Conservation (phyloP, 2,888 invertebrate species). For the Augiades crinisus region DNA sequence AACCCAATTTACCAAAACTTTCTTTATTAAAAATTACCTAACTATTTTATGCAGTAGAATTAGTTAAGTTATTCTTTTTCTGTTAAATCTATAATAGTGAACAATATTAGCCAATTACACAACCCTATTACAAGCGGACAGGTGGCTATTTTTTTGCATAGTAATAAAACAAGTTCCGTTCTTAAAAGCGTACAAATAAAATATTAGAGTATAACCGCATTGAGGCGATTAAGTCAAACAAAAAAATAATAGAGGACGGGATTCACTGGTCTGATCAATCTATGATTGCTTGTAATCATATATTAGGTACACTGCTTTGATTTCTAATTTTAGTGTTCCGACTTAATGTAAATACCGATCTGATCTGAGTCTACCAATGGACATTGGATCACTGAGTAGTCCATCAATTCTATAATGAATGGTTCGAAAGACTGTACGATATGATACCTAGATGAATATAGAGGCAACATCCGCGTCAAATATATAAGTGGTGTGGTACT, state of each 20-base stretch:
- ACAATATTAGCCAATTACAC: neutral
- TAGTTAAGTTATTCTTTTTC: too few species aligned
- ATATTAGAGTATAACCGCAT: slow-evolving; percentile 27
- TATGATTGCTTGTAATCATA: slow-evolving; percentile 6
- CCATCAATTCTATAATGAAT: too few species aligned
- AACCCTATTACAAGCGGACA: slow-evolving; percentile 17
- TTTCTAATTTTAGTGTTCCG: neutral
- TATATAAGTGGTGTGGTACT: too few species aligned
- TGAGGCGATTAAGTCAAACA: slow-evolving; percentile 11
- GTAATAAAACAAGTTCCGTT: slow-evolving; percentile 27
- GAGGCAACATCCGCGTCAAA: too few species aligned
- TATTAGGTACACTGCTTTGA: neutral
- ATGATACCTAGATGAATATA: too few species aligned
- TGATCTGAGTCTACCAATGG: too few species aligned
- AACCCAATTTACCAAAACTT: too few species aligned
- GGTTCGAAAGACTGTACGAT: too few species aligned
- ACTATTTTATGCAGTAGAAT: too few species aligned
- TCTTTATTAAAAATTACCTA: too few species aligned
- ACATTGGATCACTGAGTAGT: too few species aligned
- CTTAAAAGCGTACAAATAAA: slow-evolving; percentile 28
- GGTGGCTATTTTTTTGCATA: slow-evolving; percentile 28
- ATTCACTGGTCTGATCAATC: slow-evolving; percentile 6
- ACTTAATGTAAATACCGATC: too few species aligned
- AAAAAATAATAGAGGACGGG: slow-evolving; percentile 8
- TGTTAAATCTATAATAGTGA: neutral